Percentiles rank a stretch among this genome's conserved stretches.
These are phyloP conservation scores for Minunthozetes semirufus DNA, from an alignment of 2,888 invertebrate species.

Conservation along the genomic window DNA sequence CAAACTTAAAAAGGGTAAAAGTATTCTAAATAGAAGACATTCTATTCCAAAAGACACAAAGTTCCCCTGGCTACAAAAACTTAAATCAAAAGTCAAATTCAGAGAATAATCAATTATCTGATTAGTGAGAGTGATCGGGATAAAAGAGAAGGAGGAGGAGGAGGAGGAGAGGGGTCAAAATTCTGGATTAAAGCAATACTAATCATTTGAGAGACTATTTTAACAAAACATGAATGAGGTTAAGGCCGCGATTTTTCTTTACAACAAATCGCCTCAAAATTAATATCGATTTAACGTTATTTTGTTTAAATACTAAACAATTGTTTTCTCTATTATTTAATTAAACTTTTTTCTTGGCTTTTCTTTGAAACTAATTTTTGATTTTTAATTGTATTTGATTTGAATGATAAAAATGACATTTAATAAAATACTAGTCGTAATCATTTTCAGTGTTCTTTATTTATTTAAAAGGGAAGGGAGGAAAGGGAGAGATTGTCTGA, in stretches of 20 bases:
- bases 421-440: slow-evolving; percentile 13
- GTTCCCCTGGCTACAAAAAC: slow-evolving; percentile 42
- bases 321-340: not conserved
- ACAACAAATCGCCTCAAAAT: too few relatives aligned
- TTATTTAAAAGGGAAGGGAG: not conserved
- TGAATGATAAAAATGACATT: not conserved
- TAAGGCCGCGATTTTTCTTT: too few relatives aligned
- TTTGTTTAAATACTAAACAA: too few relatives aligned
- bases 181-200: not conserved
- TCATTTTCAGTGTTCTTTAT: not conserved
- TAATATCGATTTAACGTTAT: too few relatives aligned
- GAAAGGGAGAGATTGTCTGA: not conserved
- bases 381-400: not conserved
- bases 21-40: slow-evolving; percentile 41
- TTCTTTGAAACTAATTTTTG: not conserved
- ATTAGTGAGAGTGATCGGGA: not conserved
- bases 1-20: slow-evolving; percentile 21
- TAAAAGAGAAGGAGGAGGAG: not conserved
- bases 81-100: slow-evolving; percentile 34
- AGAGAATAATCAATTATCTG: not conserved
- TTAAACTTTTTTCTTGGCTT: not conserved
- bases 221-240: too few relatives aligned
- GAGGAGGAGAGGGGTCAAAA: not conserved
- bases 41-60: slow-evolving; percentile 45
- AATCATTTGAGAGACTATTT: not conserved